Percentiles rank a stretch among this genome's conserved stretches.
Conservation (phyloP, 2,113 vertebrate genomes). For the Rhombomys opimus region DNA sequence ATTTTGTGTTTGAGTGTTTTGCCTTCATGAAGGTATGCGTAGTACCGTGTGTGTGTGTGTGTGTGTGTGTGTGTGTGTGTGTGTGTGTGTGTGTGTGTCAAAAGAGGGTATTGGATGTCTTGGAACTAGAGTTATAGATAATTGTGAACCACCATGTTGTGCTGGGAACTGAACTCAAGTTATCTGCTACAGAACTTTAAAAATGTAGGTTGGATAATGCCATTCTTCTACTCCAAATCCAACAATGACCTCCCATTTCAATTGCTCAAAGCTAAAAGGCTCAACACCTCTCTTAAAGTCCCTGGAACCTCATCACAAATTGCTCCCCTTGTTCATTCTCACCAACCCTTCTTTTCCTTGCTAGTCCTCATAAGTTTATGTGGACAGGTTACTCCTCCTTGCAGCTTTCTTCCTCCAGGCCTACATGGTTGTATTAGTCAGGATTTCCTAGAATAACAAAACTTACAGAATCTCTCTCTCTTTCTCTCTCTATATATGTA, state of each 20-base stretch:
- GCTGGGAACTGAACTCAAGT: background rate
- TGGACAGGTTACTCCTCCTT: background rate
- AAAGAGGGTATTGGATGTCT: too few species aligned
- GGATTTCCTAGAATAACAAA: too few species aligned
- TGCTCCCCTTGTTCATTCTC: background rate
- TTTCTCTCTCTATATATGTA: too few species aligned
- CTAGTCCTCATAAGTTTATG: background rate
- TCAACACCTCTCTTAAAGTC: background rate
- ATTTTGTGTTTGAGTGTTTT: background rate
- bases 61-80: background rate
- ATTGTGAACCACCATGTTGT: background rate
- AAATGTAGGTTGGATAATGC: background rate
- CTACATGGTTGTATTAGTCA: background rate
- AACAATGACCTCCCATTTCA: background rate
- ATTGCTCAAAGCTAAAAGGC: background rate
- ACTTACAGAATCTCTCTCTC: too few species aligned
- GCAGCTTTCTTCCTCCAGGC: background rate
- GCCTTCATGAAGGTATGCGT: background rate
- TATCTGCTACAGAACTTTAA: background rate
- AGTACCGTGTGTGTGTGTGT: background rate
- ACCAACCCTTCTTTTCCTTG: background rate
- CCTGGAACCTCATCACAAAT: background rate
- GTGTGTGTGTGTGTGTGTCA: background rate
- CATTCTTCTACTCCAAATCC: background rate
- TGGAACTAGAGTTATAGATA: background rate